Conservation (phyloP, 2,797 vertebrate genomes). For the Hapalemur alaotrensis region DNA sequence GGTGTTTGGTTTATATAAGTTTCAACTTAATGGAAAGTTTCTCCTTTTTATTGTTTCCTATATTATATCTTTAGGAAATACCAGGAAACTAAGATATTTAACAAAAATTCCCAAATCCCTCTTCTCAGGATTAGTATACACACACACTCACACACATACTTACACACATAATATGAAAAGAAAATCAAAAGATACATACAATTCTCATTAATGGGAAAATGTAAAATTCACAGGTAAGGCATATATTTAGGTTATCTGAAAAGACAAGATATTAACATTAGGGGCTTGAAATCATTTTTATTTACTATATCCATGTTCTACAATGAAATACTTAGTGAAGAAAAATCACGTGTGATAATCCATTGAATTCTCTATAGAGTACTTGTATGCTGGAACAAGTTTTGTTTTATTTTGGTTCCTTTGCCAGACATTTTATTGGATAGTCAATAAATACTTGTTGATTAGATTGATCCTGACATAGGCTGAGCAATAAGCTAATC, state of each 20-base stretch:
- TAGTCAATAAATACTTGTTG: constrained; percentile 40
- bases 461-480: not conserved
- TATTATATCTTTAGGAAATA: constrained; percentile 9
- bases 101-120: not conserved
- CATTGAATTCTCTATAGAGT: not conserved
- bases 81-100: not conserved
- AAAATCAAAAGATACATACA: not conserved
- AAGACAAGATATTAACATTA: not conserved
- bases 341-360: not conserved
- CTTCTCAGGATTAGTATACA: not conserved
- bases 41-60: not conserved
- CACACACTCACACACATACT: not conserved
- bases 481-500: constrained; percentile 31
- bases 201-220: not conserved
- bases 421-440: constrained; percentile 41
- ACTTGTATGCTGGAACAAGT: not conserved
- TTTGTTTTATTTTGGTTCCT: constrained; percentile 13
- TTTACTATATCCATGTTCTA: not conserved
- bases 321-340: constrained; percentile 27
- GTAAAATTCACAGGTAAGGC: not conserved
- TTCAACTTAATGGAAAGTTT: not conserved
- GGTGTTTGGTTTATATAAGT: not conserved
- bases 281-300: not conserved
- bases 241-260: not conserved
- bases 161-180: not conserved